Evolutionary conservation across 23 tunicate genomes (phyloP).

Genomic region (Phallusia fumigata): DNA sequence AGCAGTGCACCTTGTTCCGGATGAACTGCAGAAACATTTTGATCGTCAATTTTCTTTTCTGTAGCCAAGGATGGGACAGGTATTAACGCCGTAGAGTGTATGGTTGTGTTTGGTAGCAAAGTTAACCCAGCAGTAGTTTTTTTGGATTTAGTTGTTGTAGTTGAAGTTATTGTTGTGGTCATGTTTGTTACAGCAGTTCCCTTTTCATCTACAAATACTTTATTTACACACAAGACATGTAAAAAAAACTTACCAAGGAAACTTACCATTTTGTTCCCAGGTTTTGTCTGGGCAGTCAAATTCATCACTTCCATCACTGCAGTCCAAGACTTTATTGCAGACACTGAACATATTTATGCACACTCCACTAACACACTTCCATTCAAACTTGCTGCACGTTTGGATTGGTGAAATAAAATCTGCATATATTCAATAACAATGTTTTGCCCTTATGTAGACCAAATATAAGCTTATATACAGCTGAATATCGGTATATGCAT

Average conservation of each 20-base stretch:
- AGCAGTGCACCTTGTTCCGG: constrained; percentile 64
- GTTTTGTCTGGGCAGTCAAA: constrained; percentile 32
- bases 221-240: not conserved
- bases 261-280: not conserved
- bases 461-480: too few species aligned
- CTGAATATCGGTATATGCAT: too few species aligned
- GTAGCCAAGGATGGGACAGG: not conserved
- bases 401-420: not conserved
- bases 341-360: constrained; percentile 50
- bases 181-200: not conserved
- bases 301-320: constrained; percentile 82
- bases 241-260: not conserved
- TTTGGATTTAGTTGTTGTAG: too few species aligned
- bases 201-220: not conserved
- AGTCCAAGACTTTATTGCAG: constrained; percentile 46
- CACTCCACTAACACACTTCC: constrained; percentile 68
- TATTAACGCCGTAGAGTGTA: not conserved
- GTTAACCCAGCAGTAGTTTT: too few species aligned
- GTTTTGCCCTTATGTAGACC: too few species aligned
- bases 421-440: too few species aligned
- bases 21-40: constrained; percentile 8
- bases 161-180: not conserved
- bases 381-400: constrained; percentile 39
- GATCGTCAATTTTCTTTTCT: not conserved
- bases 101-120: not conserved